Evolutionary conservation across 35 echinoderm and acorn worm genomes (phyloP), one percentile per base, ranked within the genome.

Genomic region (Ophiothrix spiculata): DNA sequence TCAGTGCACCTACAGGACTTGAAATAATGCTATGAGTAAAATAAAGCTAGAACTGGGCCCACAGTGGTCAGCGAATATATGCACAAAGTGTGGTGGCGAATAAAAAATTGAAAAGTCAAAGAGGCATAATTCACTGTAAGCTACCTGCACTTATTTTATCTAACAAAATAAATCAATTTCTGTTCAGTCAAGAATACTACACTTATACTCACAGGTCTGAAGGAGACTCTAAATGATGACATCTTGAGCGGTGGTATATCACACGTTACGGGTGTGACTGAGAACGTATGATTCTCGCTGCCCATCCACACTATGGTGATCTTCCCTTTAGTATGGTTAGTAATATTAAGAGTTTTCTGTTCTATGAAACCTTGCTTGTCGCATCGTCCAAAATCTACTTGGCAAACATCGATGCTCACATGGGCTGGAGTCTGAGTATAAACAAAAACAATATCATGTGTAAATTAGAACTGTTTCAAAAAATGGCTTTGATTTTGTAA

Each of bases 231-330:
- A 73, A 99, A 99, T 15, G 96, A 99, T 17, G 92, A 89, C 89
- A 90, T 99, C 88, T 99, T 99, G 33, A 99, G 89, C 1, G 96
- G 96, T 86, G 96, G 96, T 36, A 94, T 94, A 38, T 99, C 96
- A 56, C 81, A 84, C 21, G 92, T 78, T 3, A 79, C 60, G 1
- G 96, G 96, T 3, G 89, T 76, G 36, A 99, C 84, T 35, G 76
- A 91, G 77, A 89, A 99, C 0, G 83, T 88, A 77, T 99, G 89
- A 73, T 69, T 86, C 16, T 83, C 56, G 56, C 83, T 76, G 0
- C 88, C 86, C 96, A 99, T 99, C 96, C 96, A 99, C 79, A 85
- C 81, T 0, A 99, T 56, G 1, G 92, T 99, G 11, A 99, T 89
- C 56, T 99, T 99, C 13, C 92, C 96, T 69, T 98, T 99, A 39